These are phyloP conservation scores for Heliocidaris tuberculata DNA, from an alignment of 35 echinoderm and acorn worm species.

Conservation along the genomic window DNA sequence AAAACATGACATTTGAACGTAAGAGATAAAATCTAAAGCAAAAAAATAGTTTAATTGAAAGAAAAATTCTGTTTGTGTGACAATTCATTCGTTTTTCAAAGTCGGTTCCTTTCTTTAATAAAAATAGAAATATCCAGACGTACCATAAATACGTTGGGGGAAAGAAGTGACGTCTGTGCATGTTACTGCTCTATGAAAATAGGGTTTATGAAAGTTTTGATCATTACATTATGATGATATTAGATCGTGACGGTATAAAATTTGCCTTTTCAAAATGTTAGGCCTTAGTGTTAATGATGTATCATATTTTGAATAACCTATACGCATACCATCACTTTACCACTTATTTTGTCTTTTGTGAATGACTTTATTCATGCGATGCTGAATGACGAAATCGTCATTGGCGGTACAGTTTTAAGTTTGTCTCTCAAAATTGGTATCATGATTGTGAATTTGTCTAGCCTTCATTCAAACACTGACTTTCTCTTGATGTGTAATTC, in stretches of 20 bases:
- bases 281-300: too few relatives aligned
- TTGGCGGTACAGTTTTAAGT: too few relatives aligned
- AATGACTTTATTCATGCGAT: too few relatives aligned
- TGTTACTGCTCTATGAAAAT: background rate
- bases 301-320: too few relatives aligned
- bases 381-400: too few relatives aligned
- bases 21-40: slow-evolving; percentile 3
- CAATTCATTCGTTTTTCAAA: background rate
- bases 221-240: background rate
- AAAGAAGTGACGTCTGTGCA: background rate
- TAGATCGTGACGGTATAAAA: background rate
- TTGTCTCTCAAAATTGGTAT: too few relatives aligned
- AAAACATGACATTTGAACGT: background rate
- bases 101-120: background rate
- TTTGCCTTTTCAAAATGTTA: too few relatives aligned
- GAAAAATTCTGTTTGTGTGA: background rate
- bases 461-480: too few relatives aligned
- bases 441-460: too few relatives aligned
- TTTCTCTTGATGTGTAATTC: too few relatives aligned
- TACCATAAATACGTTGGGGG: background rate
- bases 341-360: too few relatives aligned
- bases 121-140: background rate
- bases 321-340: too few relatives aligned
- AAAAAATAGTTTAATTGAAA: background rate
- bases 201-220: background rate